Conservation (phyloP, 2,797 vertebrate species). For the Hyperoplus lanceolatus region DNA sequence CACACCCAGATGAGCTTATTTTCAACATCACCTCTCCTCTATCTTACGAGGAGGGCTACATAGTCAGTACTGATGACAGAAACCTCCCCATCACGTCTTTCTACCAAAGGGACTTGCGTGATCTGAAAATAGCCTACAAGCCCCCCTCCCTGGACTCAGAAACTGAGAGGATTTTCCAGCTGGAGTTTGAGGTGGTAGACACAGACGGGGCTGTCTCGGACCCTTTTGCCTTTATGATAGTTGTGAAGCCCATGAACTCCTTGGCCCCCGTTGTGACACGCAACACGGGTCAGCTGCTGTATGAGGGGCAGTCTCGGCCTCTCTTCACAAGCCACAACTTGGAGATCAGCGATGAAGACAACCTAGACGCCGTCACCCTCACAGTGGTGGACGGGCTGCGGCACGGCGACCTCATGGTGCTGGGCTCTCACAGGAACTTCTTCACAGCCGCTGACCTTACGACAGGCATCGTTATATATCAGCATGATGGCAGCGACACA, state of each 20-base stretch:
- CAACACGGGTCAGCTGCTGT: slow-evolving; percentile 95
- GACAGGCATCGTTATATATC: slow-evolving; percentile 89
- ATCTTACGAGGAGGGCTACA: slow-evolving; percentile 91
- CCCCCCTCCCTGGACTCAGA: slow-evolving; percentile 91
- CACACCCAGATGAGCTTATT: slow-evolving; percentile 87
- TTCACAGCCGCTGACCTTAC: slow-evolving; percentile 90
- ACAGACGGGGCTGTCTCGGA: slow-evolving; percentile 93
- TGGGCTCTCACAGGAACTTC: slow-evolving; percentile 84
- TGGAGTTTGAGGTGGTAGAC: slow-evolving; percentile 94
- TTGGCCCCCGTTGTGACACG: slow-evolving; percentile 93
- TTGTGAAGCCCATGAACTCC: slow-evolving; percentile 96
- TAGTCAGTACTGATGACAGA: slow-evolving; percentile 96
- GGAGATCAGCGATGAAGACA: slow-evolving; percentile 94
- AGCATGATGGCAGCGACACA: slow-evolving; percentile 93
- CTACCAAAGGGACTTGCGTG: slow-evolving; percentile 90
- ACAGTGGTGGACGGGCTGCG: slow-evolving; percentile 91
- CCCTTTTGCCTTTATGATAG: slow-evolving; percentile 95
- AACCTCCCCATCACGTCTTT: slow-evolving; percentile 95
- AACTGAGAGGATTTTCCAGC: slow-evolving; percentile 92
- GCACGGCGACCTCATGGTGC: slow-evolving; percentile 89
- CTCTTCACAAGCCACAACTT: slow-evolving; percentile 89
- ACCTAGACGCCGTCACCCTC: slow-evolving; percentile 88
- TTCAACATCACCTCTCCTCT: slow-evolving; percentile 95
- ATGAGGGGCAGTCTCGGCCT: slow-evolving; percentile 94
- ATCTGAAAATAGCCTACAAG: slow-evolving; percentile 94